phyloP scores from a whole-genome alignment of 2,113 vertebrate species.

The Sclerurus mexicanus region DNA sequence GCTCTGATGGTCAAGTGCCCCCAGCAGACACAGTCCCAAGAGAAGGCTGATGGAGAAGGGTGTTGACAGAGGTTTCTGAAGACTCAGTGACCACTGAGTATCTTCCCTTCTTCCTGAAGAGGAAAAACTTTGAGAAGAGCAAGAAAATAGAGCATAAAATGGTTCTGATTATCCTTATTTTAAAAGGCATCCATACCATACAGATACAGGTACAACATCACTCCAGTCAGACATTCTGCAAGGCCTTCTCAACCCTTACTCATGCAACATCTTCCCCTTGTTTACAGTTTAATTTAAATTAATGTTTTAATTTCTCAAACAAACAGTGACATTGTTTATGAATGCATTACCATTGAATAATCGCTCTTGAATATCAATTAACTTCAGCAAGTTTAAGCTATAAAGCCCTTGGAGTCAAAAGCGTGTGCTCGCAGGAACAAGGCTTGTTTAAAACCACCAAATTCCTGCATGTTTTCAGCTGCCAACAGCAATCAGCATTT shows the following conservation, averaged over 20 bases:
- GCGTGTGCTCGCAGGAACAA: background rate
- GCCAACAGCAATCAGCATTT: background rate
- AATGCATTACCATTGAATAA: slow-evolving; percentile 39
- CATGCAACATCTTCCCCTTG: background rate
- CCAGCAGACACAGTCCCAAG: background rate
- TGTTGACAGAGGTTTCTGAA: background rate
- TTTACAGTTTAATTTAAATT: slow-evolving; percentile 65
- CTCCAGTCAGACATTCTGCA: background rate
- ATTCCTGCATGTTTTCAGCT: background rate
- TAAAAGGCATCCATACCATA: background rate
- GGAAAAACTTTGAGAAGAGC: background rate
- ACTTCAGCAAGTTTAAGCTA: background rate
- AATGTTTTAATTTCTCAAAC: slow-evolving; percentile 61
- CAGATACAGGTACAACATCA: background rate
- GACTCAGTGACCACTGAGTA: background rate
- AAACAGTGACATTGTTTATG: slow-evolving; percentile 53
- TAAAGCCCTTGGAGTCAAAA: slow-evolving; percentile 3
- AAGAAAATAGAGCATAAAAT: background rate
- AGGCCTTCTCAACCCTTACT: background rate
- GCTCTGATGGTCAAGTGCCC: background rate
- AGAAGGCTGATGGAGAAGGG: background rate
- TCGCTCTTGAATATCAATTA: slow-evolving; percentile 59
- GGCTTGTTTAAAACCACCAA: background rate
- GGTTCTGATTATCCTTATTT: background rate
- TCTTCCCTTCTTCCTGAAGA: background rate